These are phyloP conservation scores for Caretta caretta DNA, from an alignment of 2,113 vertebrate species.

Conservation along the genomic window DNA sequence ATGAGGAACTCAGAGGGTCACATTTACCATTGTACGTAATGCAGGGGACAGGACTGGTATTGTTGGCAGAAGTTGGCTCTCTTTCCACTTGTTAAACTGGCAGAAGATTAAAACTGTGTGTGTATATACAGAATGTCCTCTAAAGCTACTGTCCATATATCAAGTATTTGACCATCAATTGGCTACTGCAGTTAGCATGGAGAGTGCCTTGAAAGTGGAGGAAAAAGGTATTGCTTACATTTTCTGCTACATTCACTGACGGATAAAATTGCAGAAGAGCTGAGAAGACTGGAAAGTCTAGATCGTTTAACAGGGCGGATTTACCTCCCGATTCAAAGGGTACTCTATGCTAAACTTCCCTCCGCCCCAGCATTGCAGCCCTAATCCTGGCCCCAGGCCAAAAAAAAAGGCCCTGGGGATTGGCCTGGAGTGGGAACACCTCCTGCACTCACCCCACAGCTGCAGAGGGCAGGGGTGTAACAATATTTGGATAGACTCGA, in stretches of 20 bases:
- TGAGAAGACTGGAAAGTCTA: not conserved
- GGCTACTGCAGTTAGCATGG: not conserved
- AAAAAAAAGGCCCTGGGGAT: too few relatives aligned
- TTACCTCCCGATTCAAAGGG: too few relatives aligned
- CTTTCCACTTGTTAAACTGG: constrained; percentile 24
- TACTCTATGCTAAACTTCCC: too few relatives aligned
- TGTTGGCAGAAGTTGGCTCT: constrained; percentile 11
- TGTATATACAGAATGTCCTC: constrained; percentile 41
- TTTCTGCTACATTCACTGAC: not conserved
- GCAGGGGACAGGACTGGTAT: not conserved
- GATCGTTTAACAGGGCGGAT: not conserved
- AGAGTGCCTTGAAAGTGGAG: constrained; percentile 29
- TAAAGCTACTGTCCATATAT: constrained; percentile 1
- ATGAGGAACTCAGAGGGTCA: not conserved
- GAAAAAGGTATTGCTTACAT: not conserved
- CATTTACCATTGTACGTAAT: constrained; percentile 26
- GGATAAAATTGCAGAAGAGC: not conserved
- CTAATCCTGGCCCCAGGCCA: too few relatives aligned
- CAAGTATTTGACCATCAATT: constrained; percentile 35
- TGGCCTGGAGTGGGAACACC: too few relatives aligned
- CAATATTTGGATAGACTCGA: not conserved
- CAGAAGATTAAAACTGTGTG: constrained; percentile 41
- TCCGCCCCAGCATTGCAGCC: too few relatives aligned
- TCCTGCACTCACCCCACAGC: too few relatives aligned
- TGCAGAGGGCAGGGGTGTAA: not conserved